Percentiles rank a stretch among this genome's conserved stretches.
Conservation (phyloP, 2,797 vertebrate genomes). For the Rhinichthys osculus region DNA sequence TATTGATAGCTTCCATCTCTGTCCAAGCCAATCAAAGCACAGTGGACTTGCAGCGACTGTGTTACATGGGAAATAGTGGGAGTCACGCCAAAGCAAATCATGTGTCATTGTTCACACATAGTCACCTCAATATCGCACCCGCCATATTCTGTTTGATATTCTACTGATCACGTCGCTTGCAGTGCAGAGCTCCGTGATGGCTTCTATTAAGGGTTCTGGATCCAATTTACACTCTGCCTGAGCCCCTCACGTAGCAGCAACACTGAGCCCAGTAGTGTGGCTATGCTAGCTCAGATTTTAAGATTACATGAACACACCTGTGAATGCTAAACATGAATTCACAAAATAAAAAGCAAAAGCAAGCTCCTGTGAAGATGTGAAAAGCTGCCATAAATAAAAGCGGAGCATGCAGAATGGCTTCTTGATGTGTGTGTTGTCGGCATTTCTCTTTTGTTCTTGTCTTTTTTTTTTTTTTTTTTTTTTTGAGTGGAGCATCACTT, state of each 20-base stretch:
- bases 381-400: slow-evolving; percentile 28
- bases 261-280: background rate
- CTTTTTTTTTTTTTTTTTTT: too few species aligned
- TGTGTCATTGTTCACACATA: slow-evolving; percentile 36
- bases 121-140: slow-evolving; percentile 39
- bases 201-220: slow-evolving; percentile 49
- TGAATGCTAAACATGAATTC: slow-evolving; percentile 26
- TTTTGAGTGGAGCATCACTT: background rate
- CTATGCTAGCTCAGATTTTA: slow-evolving; percentile 37
- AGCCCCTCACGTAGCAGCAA: slow-evolving; percentile 17
- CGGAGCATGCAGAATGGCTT: background rate
- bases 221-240: slow-evolving; percentile 55
- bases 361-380: slow-evolving; percentile 40
- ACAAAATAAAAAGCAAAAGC: background rate
- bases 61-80: background rate
- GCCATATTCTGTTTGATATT: slow-evolving; percentile 47
- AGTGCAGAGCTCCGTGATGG: slow-evolving; percentile 18
- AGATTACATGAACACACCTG: slow-evolving; percentile 41
- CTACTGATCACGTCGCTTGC: slow-evolving; percentile 35
- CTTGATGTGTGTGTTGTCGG: background rate
- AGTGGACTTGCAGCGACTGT: background rate
- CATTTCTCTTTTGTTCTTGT: too few species aligned
- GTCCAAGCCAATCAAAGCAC: slow-evolving; percentile 48
- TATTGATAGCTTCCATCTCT: slow-evolving; percentile 55
- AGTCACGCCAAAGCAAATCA: slow-evolving; percentile 26